Conservation (phyloP, 2,113 vertebrate genomes). For the Cnemophilus loriae region DNA sequence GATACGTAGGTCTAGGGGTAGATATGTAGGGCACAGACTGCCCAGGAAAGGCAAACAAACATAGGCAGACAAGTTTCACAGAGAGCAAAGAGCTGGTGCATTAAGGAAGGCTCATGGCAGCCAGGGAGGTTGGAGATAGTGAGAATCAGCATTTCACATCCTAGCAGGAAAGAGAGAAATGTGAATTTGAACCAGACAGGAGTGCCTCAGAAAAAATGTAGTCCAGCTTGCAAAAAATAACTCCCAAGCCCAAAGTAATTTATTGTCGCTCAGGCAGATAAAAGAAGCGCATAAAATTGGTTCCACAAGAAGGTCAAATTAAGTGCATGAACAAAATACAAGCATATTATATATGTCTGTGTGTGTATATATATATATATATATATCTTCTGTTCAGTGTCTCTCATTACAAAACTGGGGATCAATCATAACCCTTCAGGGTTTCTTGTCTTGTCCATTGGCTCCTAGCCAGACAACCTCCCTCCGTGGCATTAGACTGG, state of each 20-base stretch:
- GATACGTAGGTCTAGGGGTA: not conserved
- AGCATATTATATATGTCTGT: not conserved
- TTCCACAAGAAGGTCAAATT: not conserved
- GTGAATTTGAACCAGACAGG: not conserved
- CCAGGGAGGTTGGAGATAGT: not conserved
- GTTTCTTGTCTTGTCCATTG: not conserved
- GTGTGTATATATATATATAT: rapidly evolving
- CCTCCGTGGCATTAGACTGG: not conserved
- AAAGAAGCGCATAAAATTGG: not conserved
- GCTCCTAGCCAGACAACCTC: not conserved
- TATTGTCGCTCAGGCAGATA: conserved; percentile 9
- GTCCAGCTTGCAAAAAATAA: not conserved
- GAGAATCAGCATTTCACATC: not conserved
- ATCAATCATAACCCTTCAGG: not conserved
- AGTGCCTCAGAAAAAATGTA: not conserved
- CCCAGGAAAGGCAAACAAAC: not conserved
- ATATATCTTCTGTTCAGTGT: not conserved
- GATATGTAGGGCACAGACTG: not conserved
- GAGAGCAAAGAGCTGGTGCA: not conserved
- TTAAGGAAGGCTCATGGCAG: not conserved
- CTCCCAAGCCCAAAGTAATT: not conserved
- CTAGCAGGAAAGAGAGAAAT: not conserved
- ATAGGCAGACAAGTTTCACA: not conserved
- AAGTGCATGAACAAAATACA: not conserved
- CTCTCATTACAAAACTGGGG: not conserved